Base-by-base conservation (phyloP, 2,888 invertebrate species). In the Deilephila porcellus region DNA sequence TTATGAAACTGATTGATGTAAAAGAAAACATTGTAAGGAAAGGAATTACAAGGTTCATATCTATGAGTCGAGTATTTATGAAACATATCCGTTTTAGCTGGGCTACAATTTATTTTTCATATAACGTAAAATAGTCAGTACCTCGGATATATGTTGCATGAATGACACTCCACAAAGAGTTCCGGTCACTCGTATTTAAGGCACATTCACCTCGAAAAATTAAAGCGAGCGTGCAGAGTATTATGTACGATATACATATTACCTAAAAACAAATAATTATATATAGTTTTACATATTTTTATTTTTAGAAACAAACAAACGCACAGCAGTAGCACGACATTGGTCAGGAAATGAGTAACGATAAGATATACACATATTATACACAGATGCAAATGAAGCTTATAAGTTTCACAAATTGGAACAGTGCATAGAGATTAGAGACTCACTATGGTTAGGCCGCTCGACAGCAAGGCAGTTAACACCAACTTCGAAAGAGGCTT, bases 401-500 rank as follows among this genome's bases (percentile, higher is more conserved):
- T 53, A 14, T 4, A 19, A 53, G 53, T 17, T 37, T n/a, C 1
- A 29, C 53, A 71, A n/a, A 25, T 56, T 34, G 11, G 45, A 71
- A 34, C 11, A 20, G 60, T 63, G 60, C 78, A 89, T n/a, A n/a
- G n/a, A n/a, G n/a, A n/a, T n/a, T 3, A 45, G 45, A 45, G 45
- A 45, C 92, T 92, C 86, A 91, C 92, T 75, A 87, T 80, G 20
- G 90, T 88, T 5, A 91, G 74, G 19, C 86, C 84, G 5, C 85
- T 82, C 1, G 91, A 85, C 52, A 91, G 75, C 3, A 75, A 56
- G 0, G 88, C 85, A 5, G 83, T 83, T 29, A 90, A 75, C 8
- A 84, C 78, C 11, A 91, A 78, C 25, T 85, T 83, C 7, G 84
- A 74, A 2, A 87, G 83, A 29, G 84, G 77, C 73, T 83, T 84